A percentile compares a stretch with the other conserved stretches of the same genome.
Evolutionary conservation across 2,888 invertebrate species (phyloP).

Genomic region (Aporophyla nigra): DNA sequence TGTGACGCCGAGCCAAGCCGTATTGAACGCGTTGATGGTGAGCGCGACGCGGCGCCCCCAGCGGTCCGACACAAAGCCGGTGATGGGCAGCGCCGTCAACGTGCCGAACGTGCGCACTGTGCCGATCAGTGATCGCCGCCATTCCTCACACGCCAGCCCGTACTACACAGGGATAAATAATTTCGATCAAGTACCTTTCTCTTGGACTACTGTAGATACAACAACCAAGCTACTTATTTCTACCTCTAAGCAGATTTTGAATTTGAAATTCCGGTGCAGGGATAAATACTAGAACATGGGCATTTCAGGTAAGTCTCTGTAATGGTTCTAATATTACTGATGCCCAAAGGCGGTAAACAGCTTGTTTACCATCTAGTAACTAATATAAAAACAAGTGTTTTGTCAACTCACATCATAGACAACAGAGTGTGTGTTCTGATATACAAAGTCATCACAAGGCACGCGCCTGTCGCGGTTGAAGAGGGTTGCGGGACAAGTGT

Average conservation of each 20-base stretch:
- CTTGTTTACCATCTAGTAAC: background rate
- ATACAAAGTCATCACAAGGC: conserved; percentile 77
- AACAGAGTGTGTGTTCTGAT: conserved; percentile 78
- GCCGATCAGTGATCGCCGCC: conserved; percentile 94
- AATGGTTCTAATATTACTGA: background rate
- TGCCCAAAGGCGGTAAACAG: background rate
- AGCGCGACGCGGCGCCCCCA: conserved; percentile 92
- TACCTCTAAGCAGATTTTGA: background rate
- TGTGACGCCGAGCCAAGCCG: conserved; percentile 92
- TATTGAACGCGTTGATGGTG: conserved; percentile 90
- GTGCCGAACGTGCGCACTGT: conserved; percentile 93
- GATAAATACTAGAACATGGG: background rate
- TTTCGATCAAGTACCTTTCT: background rate
- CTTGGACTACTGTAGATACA: background rate
- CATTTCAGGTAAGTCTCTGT: background rate
- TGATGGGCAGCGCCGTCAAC: conserved; percentile 92
- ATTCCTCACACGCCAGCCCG: conserved; percentile 92
- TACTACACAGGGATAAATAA: conserved; percentile 82
- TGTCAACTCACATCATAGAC: conserved; percentile 82
- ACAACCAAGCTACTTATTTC: background rate
- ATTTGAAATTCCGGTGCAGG: background rate
- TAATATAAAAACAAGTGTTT: background rate
- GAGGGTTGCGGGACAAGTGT: conserved; percentile 75
- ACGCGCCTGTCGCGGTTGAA: conserved; percentile 72
- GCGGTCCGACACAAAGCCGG: conserved; percentile 93